Conservation (phyloP, 2,888 invertebrate genomes). For the Andrena camellia region DNA sequence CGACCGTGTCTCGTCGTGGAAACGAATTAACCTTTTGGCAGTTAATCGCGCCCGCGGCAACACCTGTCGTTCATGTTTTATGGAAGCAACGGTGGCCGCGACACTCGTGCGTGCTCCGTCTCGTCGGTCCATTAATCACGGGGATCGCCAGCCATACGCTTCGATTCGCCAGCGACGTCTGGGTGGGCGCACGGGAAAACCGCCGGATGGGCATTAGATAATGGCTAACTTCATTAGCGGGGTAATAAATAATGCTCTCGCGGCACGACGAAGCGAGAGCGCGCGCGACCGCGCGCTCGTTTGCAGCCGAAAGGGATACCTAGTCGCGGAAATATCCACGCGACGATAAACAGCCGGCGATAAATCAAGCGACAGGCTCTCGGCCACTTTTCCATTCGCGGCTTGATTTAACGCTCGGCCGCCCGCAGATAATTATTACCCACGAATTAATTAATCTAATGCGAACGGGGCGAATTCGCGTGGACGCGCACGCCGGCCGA, state of each 20-base stretch:
- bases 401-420: conserved; percentile 51
- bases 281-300: conserved; percentile 33
- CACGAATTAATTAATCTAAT: conserved; percentile 62
- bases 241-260: conserved; percentile 66
- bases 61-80: conserved; percentile 60
- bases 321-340: conserved; percentile 61
- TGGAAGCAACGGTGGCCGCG: conserved; percentile 43
- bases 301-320: conserved; percentile 53
- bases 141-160: conserved; percentile 42
- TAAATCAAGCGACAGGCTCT: conserved; percentile 59
- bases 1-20: not conserved
- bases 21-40: conserved; percentile 2
- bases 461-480: conserved; percentile 44
- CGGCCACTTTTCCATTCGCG: conserved; percentile 52
- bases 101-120: conserved; percentile 38
- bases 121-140: conserved; percentile 70
- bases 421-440: conserved; percentile 56
- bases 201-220: conserved; percentile 65
- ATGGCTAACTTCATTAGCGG: conserved; percentile 71
- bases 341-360: conserved; percentile 63
- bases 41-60: conserved; percentile 60
- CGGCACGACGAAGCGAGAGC: conserved; percentile 34
- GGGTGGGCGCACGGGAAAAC: conserved; percentile 43
- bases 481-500: conserved; percentile 31
- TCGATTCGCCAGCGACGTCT: conserved; percentile 57